Evolutionary conservation across 2,797 vertebrate species (phyloP).

Genomic region (Tarsius wallacei): DNA sequence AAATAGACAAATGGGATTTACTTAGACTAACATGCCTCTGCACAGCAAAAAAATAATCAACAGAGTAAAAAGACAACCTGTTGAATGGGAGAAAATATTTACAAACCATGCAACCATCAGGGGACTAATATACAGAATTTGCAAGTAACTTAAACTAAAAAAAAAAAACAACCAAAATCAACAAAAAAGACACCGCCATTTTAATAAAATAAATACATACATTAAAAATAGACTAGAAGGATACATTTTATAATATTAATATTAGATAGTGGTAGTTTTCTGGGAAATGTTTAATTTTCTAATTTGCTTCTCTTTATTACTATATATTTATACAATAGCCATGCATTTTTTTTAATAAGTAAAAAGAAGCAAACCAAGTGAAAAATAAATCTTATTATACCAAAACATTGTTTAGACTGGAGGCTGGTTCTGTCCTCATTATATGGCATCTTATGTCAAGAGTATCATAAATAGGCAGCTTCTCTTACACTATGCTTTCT

Average conservation of each 20-base stretch:
- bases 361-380: conserved; percentile 18
- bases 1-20: too few relatives aligned
- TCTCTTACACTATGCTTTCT: not conserved
- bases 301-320: conserved; percentile 16
- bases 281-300: not conserved
- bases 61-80: too few relatives aligned
- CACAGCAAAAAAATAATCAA: too few relatives aligned
- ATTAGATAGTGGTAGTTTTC: not conserved
- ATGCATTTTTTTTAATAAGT: not conserved
- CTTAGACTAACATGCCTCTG: too few relatives aligned
- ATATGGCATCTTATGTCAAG: not conserved
- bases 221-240: conserved; percentile 6
- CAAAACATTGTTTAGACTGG: not conserved
- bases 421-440: not conserved
- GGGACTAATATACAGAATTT: too few relatives aligned
- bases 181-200: not conserved
- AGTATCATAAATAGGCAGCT: not conserved
- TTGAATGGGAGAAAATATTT: too few relatives aligned
- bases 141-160: too few relatives aligned
- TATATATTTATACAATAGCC: not conserved
- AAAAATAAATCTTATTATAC: not conserved
- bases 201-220: conserved; percentile 25
- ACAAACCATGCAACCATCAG: too few relatives aligned
- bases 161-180: too few relatives aligned
- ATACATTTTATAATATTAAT: not conserved